Evolutionary conservation across 2,888 invertebrate genomes (phyloP), one percentile per base, ranked within the genome.

Genomic region (Drosophila siamana): DNA sequence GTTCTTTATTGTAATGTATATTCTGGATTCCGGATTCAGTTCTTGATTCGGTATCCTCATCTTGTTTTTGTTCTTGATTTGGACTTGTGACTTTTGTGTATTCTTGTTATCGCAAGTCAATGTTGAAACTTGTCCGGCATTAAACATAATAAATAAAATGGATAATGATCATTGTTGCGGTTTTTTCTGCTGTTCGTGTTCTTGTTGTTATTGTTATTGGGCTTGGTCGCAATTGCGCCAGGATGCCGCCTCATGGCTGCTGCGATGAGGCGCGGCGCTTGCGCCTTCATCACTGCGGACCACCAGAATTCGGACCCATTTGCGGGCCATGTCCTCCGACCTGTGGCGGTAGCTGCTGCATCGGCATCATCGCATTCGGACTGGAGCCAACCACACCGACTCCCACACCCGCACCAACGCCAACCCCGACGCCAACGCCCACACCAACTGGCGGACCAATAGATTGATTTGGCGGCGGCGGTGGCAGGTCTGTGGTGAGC

Each of bases 401-500:
- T 2, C 88, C 87, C 0, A 85, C 84, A 2, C 85, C 80, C 0
- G 74, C 78, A 0, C 89, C 24, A 0, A 77, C 80, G 4, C 74
- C 79, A 1, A 66, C 65, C 0, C 66, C 66, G 0, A 59, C 64
- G 11, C 90, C 77, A 0, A 77, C 81, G 0, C 89, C 22, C 0
- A 72, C 80, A 2, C 70, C 86, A 7, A 69, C 62, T 1, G 93
- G 93, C 11, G 93, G 92, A 1, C 93, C 93, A 46, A 94, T 93
- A 80, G 93, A 80, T 65, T 91, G 89, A 91, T 90, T 93, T 84
- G 90, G 93, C 30, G 94, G 94, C 72, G 95, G 95, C 28, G 94
- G 94, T 69, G 95, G 95, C 60, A 95, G 94, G 89, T 97, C 97
- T 28, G 95, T 95, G 48, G 97, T 97, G 70, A 97, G 92, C 43